phyloP scores from a whole-genome alignment of 2,113 vertebrate species.

The Cebidichthys violaceus region DNA sequence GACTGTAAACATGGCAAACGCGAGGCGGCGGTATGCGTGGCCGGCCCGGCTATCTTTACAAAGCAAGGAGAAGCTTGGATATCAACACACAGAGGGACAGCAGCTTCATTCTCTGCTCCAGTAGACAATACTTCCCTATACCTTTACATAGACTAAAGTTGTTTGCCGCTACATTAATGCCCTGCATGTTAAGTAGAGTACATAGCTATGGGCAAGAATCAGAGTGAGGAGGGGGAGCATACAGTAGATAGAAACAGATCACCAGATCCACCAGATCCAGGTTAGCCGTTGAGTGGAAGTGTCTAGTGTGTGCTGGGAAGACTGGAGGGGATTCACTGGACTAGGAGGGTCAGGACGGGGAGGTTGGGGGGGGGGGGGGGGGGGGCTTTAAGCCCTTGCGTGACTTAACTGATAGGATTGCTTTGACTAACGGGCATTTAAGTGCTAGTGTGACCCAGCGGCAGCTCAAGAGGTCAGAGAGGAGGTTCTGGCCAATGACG shows the following conservation, averaged over 20 bases:
- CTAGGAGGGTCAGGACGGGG: neutral
- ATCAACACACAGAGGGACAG: neutral
- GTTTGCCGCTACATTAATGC: neutral
- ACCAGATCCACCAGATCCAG: constrained; percentile 31
- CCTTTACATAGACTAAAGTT: too few relatives aligned
- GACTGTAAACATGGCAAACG: neutral
- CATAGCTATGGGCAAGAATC: constrained; percentile 73
- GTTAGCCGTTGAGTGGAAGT: constrained; percentile 45
- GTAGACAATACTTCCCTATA: too few relatives aligned
- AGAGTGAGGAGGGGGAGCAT: constrained; percentile 51
- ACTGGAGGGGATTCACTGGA: constrained; percentile 17
- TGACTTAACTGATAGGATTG: constrained; percentile 89
- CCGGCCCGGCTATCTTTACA: too few relatives aligned
- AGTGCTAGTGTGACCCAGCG: constrained; percentile 82
- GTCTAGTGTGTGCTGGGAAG: constrained; percentile 33
- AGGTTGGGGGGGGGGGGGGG: neutral
- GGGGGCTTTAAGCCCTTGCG: constrained; percentile 74
- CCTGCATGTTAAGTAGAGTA: neutral
- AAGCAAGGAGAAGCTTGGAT: neutral
- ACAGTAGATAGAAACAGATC: neutral
- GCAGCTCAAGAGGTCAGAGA: constrained; percentile 82
- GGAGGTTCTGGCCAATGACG: constrained; percentile 17
- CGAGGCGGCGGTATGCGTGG: too few relatives aligned
- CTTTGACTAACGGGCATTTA: constrained; percentile 83
- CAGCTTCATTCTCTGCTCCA: too few relatives aligned